These are phyloP conservation scores for Mus caroli DNA, from an alignment of 2,797 vertebrate species.

Conservation along the genomic window DNA sequence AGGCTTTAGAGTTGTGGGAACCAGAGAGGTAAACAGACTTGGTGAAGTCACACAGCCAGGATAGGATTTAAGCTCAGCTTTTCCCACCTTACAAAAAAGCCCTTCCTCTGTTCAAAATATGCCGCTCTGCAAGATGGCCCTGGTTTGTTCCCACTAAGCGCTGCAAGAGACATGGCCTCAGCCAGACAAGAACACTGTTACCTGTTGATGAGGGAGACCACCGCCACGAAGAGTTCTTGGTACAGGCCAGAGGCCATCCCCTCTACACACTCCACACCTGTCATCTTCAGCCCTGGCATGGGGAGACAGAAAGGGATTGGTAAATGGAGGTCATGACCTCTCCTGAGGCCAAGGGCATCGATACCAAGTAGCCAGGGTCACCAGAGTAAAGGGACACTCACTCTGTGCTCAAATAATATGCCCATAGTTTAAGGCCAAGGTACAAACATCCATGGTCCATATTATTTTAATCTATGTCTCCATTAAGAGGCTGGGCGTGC, in stretches of 20 bases:
- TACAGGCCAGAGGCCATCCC: slow-evolving; percentile 97
- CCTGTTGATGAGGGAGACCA: slow-evolving; percentile 98
- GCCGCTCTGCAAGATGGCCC: rapidly evolving
- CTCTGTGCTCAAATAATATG: background rate
- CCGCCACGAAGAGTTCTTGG: slow-evolving; percentile 93
- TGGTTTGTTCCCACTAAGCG: rapidly evolving
- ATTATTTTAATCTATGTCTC: too few species aligned
- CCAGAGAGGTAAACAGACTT: background rate
- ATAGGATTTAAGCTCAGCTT: background rate
- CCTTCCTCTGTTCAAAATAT: background rate
- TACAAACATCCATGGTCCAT: background rate
- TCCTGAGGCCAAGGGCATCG: background rate
- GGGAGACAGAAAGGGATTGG: background rate
- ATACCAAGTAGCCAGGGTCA: background rate
- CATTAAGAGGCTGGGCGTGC: rapidly evolving
- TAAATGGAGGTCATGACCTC: background rate
- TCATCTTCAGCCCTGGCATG: slow-evolving; percentile 93
- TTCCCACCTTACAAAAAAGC: rapidly evolving
- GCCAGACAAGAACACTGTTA: slow-evolving; percentile 68
- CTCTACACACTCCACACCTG: slow-evolving; percentile 93
- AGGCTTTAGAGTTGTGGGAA: background rate
- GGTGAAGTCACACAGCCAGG: background rate
- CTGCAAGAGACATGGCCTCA: background rate
- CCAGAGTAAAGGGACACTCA: background rate
- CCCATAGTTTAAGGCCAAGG: background rate